Base-by-base conservation (phyloP, 2,113 vertebrate species). In the Nothobranchius furzeri region DNA sequence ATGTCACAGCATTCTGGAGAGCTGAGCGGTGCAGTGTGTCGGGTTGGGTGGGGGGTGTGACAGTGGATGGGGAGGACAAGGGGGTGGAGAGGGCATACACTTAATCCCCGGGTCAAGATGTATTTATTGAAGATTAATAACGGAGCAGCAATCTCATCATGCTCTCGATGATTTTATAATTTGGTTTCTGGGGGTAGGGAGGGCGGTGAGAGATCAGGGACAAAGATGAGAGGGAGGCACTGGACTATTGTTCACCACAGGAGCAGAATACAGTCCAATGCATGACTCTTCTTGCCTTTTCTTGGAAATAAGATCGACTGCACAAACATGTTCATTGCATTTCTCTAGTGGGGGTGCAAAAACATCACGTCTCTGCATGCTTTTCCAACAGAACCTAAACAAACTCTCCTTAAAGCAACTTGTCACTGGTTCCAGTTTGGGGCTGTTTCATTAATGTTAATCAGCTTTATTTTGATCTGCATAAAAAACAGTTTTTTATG, bases 121-220 rank as follows among this genome's bases (percentile, higher is more conserved):
- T 92, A 92, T 94, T 94, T 93, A 93, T 92, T 91, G 89, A 92
- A 93, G 93, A 94, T 94, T 93, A 93, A 94, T 94, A 93, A 92
- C 81, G 78, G 68, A 86, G 86, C 90, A 88, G 89, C 89, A 93
- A 93, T 92, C 93, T 92, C 92, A 93, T 94, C 93, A 93, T 85
- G 84, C 90, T 89, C 83, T 90, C 91, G 89, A 91, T 91, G 91
- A 93, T 92, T 93, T 93, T 91, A 90, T 90, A 88, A 87, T 92
- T 90, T 89, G 81, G 79, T 91, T 91, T 91, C 85, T 76, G 70
- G 78, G 80, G 83, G 76, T 8, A 20, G 64, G 42, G 82, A 48
- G 67, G 82, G 73, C 2, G 63, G 40, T 42, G 79, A 37, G 63
- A 48, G 70, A 70, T 85, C 75, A 73, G 85, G 82, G 85, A 85